Evolutionary conservation across 23 tunicate genomes (phyloP).

Genomic region (Clavelina lepadiformis): DNA sequence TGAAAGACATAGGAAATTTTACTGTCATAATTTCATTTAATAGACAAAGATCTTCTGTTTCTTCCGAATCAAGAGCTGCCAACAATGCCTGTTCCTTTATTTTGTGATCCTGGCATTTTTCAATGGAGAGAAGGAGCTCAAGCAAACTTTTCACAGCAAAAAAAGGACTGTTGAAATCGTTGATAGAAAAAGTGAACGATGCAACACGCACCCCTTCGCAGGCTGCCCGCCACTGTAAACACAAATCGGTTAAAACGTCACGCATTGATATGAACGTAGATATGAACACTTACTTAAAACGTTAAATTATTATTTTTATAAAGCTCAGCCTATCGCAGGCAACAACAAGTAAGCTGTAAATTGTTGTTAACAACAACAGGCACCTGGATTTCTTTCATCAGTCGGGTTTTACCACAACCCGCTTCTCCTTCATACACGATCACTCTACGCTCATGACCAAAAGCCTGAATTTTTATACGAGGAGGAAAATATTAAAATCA

Average conservation of each 20-base stretch:
- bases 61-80: slow-evolving; percentile 13
- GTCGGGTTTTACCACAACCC: slow-evolving; percentile 80
- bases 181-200: slow-evolving; percentile 62
- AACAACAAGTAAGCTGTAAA: too few species aligned
- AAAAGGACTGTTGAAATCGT: slow-evolving; percentile 53
- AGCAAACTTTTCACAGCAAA: slow-evolving; percentile 62
- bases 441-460: slow-evolving; percentile 18
- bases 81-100: slow-evolving; percentile 36
- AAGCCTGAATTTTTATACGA: too few species aligned
- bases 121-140: slow-evolving; percentile 32
- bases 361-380: neutral
- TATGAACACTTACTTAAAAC: too few species aligned
- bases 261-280: too few species aligned
- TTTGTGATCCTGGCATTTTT: slow-evolving; percentile 9
- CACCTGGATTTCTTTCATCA: slow-evolving; percentile 82
- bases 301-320: too few species aligned
- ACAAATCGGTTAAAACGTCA: too few species aligned
- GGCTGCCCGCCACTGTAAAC: slow-evolving; percentile 72
- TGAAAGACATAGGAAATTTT: slow-evolving; percentile 24
- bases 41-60: slow-evolving; percentile 24
- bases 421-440: slow-evolving; percentile 83
- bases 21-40: slow-evolving; percentile 48
- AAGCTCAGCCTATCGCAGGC: too few species aligned
- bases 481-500: too few species aligned
- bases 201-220: slow-evolving; percentile 49